phyloP scores from a whole-genome alignment of 1,140 invertebrate species.

The Heliconius congener region DNA sequence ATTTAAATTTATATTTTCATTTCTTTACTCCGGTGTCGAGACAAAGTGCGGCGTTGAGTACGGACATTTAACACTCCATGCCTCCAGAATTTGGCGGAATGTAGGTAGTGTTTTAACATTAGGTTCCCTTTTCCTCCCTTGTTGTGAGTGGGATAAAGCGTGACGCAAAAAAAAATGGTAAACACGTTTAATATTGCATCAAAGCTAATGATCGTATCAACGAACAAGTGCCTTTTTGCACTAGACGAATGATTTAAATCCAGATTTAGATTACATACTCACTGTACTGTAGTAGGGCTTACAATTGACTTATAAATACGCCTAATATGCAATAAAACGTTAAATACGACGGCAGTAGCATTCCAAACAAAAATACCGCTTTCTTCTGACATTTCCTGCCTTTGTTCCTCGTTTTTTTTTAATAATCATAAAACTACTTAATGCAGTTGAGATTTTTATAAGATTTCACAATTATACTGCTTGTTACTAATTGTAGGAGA shows the following conservation, averaged over 20 bases:
- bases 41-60: too few species aligned
- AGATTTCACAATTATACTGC: background rate
- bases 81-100: too few species aligned
- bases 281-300: constrained; percentile 20
- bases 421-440: constrained; percentile 37
- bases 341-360: constrained; percentile 27
- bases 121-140: too few species aligned
- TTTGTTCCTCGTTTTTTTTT: constrained; percentile 40
- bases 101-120: too few species aligned
- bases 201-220: too few species aligned
- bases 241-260: background rate
- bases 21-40: too few species aligned
- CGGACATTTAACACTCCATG: too few species aligned
- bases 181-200: too few species aligned
- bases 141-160: too few species aligned
- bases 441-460: constrained; percentile 17
- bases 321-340: constrained; percentile 36
- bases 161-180: too few species aligned
- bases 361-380: constrained; percentile 41
- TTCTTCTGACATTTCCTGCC: constrained; percentile 42
- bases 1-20: too few species aligned
- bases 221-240: background rate
- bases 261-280: constrained; percentile 38
- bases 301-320: constrained; percentile 36
- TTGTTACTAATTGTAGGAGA: background rate